Evolutionary conservation across 92 coral and sea anemone species (phyloP).

Genomic region (Umimayanthus kanabou): DNA sequence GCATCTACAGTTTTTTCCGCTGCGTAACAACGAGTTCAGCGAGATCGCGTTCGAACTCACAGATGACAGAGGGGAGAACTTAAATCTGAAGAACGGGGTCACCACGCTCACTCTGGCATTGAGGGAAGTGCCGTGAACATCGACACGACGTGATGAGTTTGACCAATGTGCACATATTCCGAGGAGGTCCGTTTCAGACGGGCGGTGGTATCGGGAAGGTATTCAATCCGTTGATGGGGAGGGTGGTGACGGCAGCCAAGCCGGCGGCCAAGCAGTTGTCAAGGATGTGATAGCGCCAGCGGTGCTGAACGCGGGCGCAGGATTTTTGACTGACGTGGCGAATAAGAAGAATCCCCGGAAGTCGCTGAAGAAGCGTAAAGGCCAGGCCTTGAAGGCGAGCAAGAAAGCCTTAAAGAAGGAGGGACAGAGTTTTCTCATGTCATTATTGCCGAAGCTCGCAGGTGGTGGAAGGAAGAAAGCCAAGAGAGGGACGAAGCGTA

Average conservation of each 20-base stretch:
- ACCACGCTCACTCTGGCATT: background rate
- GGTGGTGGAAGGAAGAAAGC: no score
- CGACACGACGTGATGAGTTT: background rate
- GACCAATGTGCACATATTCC: background rate
- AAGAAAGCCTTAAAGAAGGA: no score
- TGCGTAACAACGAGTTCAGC: background rate
- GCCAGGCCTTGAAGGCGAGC: background rate
- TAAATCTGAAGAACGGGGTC: background rate
- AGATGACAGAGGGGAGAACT: background rate
- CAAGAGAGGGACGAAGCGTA: no score
- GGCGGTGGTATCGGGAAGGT: background rate
- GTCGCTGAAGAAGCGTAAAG: background rate
- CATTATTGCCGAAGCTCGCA: no score
- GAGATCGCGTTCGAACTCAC: background rate
- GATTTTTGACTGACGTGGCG: background rate
- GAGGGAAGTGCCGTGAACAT: background rate
- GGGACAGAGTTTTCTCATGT: no score
- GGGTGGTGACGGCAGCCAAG: background rate
- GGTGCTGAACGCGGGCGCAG: background rate
- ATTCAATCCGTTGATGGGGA: background rate
- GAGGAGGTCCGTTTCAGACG: background rate
- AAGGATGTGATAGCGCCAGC: background rate
- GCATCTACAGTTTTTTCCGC: background rate
- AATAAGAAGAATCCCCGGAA: background rate
- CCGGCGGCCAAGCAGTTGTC: background rate